Evolutionary conservation across 2,113 vertebrate species (phyloP).

Genomic region (Labrus mixtus): DNA sequence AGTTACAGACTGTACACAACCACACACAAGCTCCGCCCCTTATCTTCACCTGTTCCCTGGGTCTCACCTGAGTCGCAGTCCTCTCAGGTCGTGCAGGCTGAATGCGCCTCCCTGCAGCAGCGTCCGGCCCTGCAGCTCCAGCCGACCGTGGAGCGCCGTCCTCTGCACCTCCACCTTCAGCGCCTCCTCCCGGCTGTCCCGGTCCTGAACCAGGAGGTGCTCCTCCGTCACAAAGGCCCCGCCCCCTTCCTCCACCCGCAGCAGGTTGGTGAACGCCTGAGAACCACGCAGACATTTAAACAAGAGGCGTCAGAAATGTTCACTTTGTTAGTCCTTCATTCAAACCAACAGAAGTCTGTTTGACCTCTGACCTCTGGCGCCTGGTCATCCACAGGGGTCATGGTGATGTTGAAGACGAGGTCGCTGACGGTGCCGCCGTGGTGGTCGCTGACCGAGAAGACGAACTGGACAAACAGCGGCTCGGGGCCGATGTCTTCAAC

Average conservation of each 20-base stretch:
- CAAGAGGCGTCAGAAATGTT: background rate
- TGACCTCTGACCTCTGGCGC: constrained; percentile 74
- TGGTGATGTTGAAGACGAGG: constrained; percentile 83
- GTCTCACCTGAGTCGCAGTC: constrained; percentile 67
- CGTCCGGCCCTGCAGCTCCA: constrained; percentile 68
- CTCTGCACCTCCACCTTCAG: constrained; percentile 75
- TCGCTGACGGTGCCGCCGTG: constrained; percentile 79
- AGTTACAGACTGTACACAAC: no score
- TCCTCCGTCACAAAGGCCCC: constrained; percentile 76
- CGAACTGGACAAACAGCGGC: constrained; percentile 81
- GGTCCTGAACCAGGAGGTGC: constrained; percentile 81
- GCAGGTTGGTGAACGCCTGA: constrained; percentile 84
- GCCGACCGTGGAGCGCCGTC: constrained; percentile 53
- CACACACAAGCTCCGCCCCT: background rate
- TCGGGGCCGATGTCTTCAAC: constrained; percentile 83
- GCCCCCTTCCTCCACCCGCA: constrained; percentile 80
- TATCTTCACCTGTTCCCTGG: no score
- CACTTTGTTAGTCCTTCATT: no score
- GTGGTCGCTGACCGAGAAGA: constrained; percentile 86
- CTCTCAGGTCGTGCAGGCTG: constrained; percentile 72
- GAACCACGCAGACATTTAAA: background rate
- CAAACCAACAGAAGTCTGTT: background rate
- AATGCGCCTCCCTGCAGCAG: constrained; percentile 72
- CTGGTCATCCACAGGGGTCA: constrained; percentile 83
- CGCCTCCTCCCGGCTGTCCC: constrained; percentile 75